These are phyloP conservation scores for Temnothorax curvispinosus DNA, from an alignment of 1,140 invertebrate species.

Conservation along the genomic window DNA sequence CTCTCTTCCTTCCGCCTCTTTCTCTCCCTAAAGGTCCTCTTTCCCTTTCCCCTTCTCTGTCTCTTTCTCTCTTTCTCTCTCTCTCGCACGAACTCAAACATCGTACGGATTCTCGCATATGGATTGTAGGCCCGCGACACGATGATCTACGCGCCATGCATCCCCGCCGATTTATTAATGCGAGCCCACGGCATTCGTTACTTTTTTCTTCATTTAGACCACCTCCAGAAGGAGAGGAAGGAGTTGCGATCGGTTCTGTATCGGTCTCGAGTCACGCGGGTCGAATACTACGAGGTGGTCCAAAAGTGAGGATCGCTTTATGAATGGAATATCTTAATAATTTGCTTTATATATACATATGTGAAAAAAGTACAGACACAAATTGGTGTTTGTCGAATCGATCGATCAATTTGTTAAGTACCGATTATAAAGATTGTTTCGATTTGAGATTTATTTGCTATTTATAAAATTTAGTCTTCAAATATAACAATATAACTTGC, in stretches of 20 bases:
- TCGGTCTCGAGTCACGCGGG: slow-evolving; percentile 51
- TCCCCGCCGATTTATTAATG: slow-evolving; percentile 80
- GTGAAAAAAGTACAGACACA: neutral
- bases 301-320: slow-evolving; percentile 50
- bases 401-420: neutral
- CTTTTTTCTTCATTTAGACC: slow-evolving; percentile 66
- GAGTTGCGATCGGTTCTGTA: slow-evolving; percentile 45
- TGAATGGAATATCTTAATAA: slow-evolving; percentile 35
- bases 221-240: slow-evolving; percentile 39
- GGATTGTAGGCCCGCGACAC: slow-evolving; percentile 74
- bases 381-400: neutral
- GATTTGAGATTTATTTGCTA: neutral
- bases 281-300: slow-evolving; percentile 58
- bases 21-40: slow-evolving; percentile 23
- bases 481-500: neutral
- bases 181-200: slow-evolving; percentile 70
- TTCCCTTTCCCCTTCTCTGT: neutral
- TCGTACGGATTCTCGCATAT: slow-evolving; percentile 66
- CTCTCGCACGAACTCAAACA: slow-evolving; percentile 46
- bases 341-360: neutral
- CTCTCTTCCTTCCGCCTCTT: slow-evolving; percentile 14
- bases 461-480: neutral
- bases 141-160: slow-evolving; percentile 78
- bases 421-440: neutral
- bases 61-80: neutral